Evolutionary conservation across 2,113 vertebrate species (phyloP), one percentile per base, ranked within the genome.

Genomic region (Haplochromis burtoni): DNA sequence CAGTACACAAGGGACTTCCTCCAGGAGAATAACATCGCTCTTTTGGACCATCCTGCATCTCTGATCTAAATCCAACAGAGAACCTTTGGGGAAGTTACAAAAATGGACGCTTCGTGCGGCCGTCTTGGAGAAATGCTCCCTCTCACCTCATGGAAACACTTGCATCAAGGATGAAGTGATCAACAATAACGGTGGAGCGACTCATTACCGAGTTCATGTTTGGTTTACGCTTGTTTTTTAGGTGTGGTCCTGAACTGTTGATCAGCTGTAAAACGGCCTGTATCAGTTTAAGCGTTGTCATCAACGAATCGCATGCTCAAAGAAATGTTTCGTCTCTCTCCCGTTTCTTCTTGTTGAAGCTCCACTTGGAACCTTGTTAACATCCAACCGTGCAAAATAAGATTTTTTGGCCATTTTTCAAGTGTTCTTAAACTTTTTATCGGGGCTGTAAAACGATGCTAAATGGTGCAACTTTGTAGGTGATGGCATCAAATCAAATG

Each of bases 1-100:
- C 53, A 55, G n/a, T 11, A 21, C 51, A 12, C 49, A 54, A 7
- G 10, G n/a, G 6, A 54, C 10, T 54, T 54, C 53, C 1, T 54
- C 53, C 10, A 12, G 53, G n/a, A 54, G 53, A 12, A 54, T 54
- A 54, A 12, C 53, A 54, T 54, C 53, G 0, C 53, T 54, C 53
- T 54, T 12, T 24, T 54, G 53, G 53, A 24, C 0, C 10, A 12
- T 54, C n/a, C 53, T 54, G 3, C 53, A 54, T 54, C n/a, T 0
- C 6, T 54, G n/a, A 54, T 54, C n/a, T 4, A 54, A 54, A 54
- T 12, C n/a, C 53, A 24, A 54, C n/a, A 4, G 10, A 21, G 51
- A 54, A 21, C 51, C n/a, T 54, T 54, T 24, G 53, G 3, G 6
- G 53, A 54, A 24, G 53, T 54, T 54, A 2, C 53, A 54, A 54